A percentile compares a stretch with the other conserved stretches of the same genome.
phyloP scores from a whole-genome alignment of 2,888 invertebrate species.

The Oithona nana region DNA sequence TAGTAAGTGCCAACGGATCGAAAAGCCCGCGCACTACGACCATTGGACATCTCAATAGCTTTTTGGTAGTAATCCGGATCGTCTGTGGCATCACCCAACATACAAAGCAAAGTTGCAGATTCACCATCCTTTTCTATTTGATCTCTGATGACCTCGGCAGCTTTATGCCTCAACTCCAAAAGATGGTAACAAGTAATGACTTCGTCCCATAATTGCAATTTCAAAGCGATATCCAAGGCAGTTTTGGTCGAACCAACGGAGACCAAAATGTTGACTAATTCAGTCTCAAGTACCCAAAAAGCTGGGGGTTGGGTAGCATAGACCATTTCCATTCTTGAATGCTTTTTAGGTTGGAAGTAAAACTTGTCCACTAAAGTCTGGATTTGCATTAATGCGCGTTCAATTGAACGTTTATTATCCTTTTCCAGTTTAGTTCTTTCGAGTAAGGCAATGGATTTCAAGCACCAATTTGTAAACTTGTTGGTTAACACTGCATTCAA shows the following conservation, averaged over 20 bases:
- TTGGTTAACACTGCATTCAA: slow-evolving; percentile 16
- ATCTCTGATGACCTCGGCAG: slow-evolving; percentile 19
- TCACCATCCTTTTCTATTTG: slow-evolving; percentile 40
- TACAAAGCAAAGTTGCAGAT: slow-evolving; percentile 67
- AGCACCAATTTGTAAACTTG: slow-evolving; percentile 42
- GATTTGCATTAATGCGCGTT: slow-evolving; percentile 60
- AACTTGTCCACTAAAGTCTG: slow-evolving; percentile 40
- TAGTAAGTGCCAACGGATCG: slow-evolving; percentile 64
- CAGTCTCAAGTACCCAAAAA: slow-evolving; percentile 50
- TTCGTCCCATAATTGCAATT: slow-evolving; percentile 70
- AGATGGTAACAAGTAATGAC: slow-evolving; percentile 75
- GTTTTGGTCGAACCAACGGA: slow-evolving; percentile 63
- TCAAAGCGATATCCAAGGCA: slow-evolving; percentile 55
- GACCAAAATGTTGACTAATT: slow-evolving; percentile 55
- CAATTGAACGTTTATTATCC: slow-evolving; percentile 56
- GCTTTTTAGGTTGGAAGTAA: slow-evolving; percentile 29
- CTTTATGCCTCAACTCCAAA: slow-evolving; percentile 59
- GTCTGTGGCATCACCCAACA: slow-evolving; percentile 71
- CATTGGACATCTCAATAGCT: slow-evolving; percentile 73
- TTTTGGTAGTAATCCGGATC: slow-evolving; percentile 58
- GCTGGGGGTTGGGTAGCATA: slow-evolving; percentile 53
- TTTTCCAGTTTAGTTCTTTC: slow-evolving; percentile 57
- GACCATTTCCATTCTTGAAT: slow-evolving; percentile 36
- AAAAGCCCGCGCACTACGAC: slow-evolving; percentile 62
- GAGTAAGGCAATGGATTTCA: slow-evolving; percentile 52